Evolutionary conservation across 2,797 vertebrate species (phyloP).

Genomic region (Ptychobarbus kaznakovi): DNA sequence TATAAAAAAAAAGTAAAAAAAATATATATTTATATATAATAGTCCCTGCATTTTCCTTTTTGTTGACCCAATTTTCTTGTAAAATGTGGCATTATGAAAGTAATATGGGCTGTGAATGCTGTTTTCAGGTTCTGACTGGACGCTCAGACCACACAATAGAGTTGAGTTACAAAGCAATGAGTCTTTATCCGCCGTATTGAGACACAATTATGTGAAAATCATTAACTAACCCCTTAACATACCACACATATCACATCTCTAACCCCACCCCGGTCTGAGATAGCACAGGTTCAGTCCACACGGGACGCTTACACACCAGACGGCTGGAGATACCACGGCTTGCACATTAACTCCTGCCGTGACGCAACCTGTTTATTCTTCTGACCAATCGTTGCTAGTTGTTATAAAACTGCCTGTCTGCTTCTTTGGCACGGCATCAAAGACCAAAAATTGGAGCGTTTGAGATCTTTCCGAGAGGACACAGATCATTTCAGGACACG

Average conservation of each 20-base stretch:
- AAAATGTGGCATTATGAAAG: background rate
- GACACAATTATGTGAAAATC: slow-evolving; percentile 35
- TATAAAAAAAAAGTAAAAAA: too few species aligned
- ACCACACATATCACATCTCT: background rate
- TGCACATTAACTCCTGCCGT: slow-evolving; percentile 41
- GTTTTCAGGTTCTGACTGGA: background rate
- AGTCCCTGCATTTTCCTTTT: background rate
- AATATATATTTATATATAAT: too few species aligned
- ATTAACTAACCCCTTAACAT: slow-evolving; percentile 52
- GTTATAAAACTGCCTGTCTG: slow-evolving; percentile 25
- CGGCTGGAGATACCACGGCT: slow-evolving; percentile 24
- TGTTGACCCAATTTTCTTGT: too few species aligned
- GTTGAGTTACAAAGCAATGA: background rate
- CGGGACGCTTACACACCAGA: background rate
- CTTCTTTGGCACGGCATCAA: background rate
- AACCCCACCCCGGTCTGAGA: slow-evolving; percentile 8
- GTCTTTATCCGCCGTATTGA: background rate
- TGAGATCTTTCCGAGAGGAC: background rate
- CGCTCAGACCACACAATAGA: background rate
- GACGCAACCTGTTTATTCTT: slow-evolving; percentile 19
- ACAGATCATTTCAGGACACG: background rate
- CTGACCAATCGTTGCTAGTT: background rate
- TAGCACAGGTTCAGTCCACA: slow-evolving; percentile 13
- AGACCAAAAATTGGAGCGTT: background rate
- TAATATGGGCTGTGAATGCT: background rate